Percentiles rank a stretch among this genome's conserved stretches.
Conservation (phyloP, 2,888 invertebrate species). For the Dexiosoma caninum region DNA sequence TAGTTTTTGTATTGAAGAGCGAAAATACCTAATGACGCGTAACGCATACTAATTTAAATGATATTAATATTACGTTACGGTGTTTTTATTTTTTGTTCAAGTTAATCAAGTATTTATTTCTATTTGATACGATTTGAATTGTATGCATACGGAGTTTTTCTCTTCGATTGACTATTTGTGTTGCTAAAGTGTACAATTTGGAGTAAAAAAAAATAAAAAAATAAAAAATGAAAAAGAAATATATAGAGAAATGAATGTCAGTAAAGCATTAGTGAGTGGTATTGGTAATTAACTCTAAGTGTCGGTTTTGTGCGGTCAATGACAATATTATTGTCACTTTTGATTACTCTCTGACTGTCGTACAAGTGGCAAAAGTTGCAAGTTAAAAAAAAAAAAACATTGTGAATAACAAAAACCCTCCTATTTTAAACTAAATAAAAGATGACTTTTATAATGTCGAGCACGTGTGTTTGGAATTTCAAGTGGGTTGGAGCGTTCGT, state of each 20-base stretch:
- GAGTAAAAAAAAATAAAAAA: not conserved
- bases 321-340: conserved; percentile 61
- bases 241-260: too few species aligned
- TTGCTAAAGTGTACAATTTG: conserved; percentile 50
- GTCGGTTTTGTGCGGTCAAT: conserved; percentile 56
- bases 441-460: conserved; percentile 55
- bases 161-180: conserved; percentile 57
- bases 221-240: too few species aligned
- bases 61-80: conserved; percentile 58
- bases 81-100: not conserved
- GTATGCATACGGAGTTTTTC: not conserved
- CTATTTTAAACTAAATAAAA: conserved; percentile 33
- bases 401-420: not conserved
- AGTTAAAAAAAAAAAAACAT: not conserved
- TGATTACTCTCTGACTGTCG: conserved; percentile 38
- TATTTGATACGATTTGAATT: conserved; percentile 34
- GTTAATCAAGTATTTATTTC: conserved; percentile 36
- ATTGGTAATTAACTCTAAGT: conserved; percentile 59
- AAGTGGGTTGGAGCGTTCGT: conserved; percentile 11
- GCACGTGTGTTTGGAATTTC: conserved; percentile 53
- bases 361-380: not conserved
- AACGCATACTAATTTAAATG: conserved; percentile 64
- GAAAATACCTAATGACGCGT: conserved; percentile 61
- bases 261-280: too few species aligned
- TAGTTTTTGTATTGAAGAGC: not conserved